These are phyloP conservation scores for Gisinianus flammeolus DNA, from an alignment of 2,888 invertebrate species.

Conservation along the genomic window DNA sequence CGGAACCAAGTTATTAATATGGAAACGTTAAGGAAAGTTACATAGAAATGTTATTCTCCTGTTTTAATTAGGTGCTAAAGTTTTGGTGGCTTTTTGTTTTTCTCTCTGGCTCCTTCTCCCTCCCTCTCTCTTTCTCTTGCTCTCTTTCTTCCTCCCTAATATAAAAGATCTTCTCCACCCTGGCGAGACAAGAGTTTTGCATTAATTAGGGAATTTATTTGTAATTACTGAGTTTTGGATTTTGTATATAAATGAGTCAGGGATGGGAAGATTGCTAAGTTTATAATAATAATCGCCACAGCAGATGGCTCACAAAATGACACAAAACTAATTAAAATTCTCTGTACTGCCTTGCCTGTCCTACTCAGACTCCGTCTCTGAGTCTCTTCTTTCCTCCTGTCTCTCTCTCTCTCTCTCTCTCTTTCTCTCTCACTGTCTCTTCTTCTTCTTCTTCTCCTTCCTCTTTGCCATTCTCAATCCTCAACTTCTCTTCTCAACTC, in stretches of 20 bases:
- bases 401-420: conserved; percentile 13
- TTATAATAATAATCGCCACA: conserved; percentile 52
- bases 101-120: conserved; percentile 32
- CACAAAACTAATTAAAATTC: conserved; percentile 55
- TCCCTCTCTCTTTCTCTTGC: not conserved
- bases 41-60: conserved; percentile 45
- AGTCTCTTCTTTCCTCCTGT: conserved; percentile 12
- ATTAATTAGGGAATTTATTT: conserved; percentile 55
- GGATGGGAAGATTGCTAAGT: conserved; percentile 50
- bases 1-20: conserved; percentile 51
- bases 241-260: conserved; percentile 48
- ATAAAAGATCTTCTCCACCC: conserved; percentile 39
- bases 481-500: too few relatives aligned
- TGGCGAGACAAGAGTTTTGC: conserved; percentile 51
- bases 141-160: conserved; percentile 3
- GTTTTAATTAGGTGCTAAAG: conserved; percentile 55
- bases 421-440: not conserved
- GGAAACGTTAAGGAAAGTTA: conserved; percentile 49
- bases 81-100: conserved; percentile 51
- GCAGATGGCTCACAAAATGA: conserved; percentile 53
- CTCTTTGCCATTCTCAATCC: not conserved
- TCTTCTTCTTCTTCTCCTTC: conserved; percentile 8
- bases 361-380: conserved; percentile 22
- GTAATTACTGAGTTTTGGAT: conserved; percentile 53
- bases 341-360: conserved; percentile 39